These are phyloP conservation scores for Brenthis ino DNA, from an alignment of 2,888 invertebrate species.

Conservation along the genomic window DNA sequence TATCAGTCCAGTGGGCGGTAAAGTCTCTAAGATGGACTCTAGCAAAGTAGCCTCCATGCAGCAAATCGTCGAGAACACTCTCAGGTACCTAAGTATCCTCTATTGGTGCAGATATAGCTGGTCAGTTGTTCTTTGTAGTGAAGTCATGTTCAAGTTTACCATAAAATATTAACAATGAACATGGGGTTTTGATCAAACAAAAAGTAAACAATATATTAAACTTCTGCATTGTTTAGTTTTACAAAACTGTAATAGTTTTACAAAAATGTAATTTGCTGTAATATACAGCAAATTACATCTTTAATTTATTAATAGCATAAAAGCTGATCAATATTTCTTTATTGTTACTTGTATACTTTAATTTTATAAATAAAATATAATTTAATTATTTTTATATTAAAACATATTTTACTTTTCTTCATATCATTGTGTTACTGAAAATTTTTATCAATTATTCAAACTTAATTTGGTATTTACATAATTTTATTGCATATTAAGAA, in stretches of 20 bases:
- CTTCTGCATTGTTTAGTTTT: background rate
- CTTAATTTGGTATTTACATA: no score
- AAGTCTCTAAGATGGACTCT: conserved; percentile 74
- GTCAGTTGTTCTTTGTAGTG: background rate
- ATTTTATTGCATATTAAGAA: no score
- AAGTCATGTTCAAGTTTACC: background rate
- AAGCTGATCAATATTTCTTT: no score
- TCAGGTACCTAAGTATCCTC: conserved; percentile 71
- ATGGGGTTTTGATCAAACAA: conserved; percentile 3
- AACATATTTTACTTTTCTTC: no score
- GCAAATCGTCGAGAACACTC: conserved; percentile 84
- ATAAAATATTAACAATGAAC: background rate
- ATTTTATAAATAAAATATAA: no score
- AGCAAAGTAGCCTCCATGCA: conserved; percentile 81
- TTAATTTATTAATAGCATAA: no score
- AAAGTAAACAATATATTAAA: conserved; percentile 10
- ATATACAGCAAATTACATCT: background rate
- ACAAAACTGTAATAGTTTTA: background rate
- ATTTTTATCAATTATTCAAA: no score
- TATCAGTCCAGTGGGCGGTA: conserved; percentile 54
- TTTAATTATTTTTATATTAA: no score
- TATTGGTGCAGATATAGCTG: background rate
- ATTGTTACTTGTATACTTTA: no score
- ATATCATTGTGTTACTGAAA: no score
- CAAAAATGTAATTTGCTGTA: background rate